Evolutionary conservation across 2,888 invertebrate species (phyloP), one percentile per base, ranked within the genome.

Genomic region (Ptilodon capucinus): DNA sequence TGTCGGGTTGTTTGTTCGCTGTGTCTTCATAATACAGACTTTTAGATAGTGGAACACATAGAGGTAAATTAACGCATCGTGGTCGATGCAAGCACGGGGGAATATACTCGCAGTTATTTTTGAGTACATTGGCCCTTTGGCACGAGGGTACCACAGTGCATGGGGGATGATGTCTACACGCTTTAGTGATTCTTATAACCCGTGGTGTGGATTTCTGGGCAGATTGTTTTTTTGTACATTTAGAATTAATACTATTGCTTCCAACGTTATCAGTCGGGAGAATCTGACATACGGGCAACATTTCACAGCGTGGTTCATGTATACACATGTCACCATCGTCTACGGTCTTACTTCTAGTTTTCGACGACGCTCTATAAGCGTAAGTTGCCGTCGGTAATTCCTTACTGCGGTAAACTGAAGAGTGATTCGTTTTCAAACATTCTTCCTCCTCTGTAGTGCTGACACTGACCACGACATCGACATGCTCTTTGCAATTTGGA

Each of bases 111-210:
- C 84, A 86, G 46, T 87, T 84, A 55, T 85, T 88, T 54, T 82
- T 81, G 11, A 88, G 56, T 14, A 88, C 83, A 48, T 76, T 82
- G 16, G 74, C 64, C 57, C 79, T 81, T 68, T 89, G 89, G 64
- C 89, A 90, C 1, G 85, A 86, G 9, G 89, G 89, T n/a, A 82
- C 88, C 2, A 86, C 86, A 4, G 81, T 84, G 57, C 89, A 89
- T 1, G 89, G 89, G 2, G 89, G 88, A 53, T 89, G 86, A 54
- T 90, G 89, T 52, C 85, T 74, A 59, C 89, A 89, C 5, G 86
- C 87, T 73, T 89, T 89, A 11, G 86, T 85, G 32, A 89, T 80
- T 68, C 82, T 77, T 21, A 90, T 81, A 21, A 79, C 64, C 54
- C 77, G 76, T 18, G 82, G 79, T 30, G 58, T 60, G 16, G 69